Conservation (phyloP, 2,797 vertebrate genomes). For the Gymnothorax reevesii region DNA sequence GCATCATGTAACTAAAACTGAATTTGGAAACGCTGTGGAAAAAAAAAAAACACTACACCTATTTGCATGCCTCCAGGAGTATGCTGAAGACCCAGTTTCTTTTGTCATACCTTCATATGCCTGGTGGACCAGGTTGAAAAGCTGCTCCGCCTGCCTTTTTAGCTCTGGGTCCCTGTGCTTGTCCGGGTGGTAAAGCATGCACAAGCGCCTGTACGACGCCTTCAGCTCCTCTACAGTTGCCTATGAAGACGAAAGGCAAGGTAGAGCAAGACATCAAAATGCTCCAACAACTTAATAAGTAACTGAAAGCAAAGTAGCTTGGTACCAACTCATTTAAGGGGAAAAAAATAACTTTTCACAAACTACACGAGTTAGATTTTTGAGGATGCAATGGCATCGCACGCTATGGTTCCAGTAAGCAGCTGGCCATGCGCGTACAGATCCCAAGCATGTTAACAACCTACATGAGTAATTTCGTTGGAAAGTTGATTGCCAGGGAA, state of each 20-base stretch:
- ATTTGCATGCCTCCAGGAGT: not conserved
- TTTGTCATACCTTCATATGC: constrained; percentile 88
- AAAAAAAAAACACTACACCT: not conserved
- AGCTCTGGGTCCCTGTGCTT: constrained; percentile 97
- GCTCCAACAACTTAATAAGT: not conserved
- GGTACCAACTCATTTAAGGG: no score
- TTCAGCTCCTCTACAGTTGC: constrained; percentile 95
- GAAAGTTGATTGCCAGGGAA: not conserved
- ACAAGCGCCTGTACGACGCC: constrained; percentile 90
- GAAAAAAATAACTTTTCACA: no score
- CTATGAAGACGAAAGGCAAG: constrained; percentile 58
- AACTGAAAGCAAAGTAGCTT: not conserved
- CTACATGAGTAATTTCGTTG: not conserved
- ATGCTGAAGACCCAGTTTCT: not conserved
- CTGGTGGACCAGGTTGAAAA: constrained; percentile 95
- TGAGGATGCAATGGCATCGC: not conserved
- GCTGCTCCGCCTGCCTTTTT: constrained; percentile 89
- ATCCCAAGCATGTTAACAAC: not conserved
- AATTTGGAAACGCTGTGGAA: not conserved
- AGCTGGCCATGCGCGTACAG: not conserved
- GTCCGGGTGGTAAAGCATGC: constrained; percentile 98
- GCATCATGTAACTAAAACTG: no score
- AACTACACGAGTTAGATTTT: not conserved
- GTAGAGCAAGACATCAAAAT: not conserved
- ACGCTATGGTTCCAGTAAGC: not conserved